Conservation (phyloP, 2,113 vertebrate genomes). For the Oncorhynchus mykiss region DNA sequence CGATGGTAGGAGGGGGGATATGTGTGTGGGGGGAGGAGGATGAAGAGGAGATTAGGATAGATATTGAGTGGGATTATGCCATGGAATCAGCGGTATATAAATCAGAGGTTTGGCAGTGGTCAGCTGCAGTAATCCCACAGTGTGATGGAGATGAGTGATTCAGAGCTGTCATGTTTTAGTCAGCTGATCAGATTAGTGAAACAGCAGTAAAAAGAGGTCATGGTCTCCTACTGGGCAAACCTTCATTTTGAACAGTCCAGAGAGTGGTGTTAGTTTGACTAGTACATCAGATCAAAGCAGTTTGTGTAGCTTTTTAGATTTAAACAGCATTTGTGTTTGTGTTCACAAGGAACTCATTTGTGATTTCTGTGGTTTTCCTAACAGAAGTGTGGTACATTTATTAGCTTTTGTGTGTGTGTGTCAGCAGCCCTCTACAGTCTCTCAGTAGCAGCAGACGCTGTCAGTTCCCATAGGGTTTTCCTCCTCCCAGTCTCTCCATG, state of each 20-base stretch:
- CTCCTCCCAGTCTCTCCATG: slow-evolving; percentile 26
- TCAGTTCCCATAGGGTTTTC: slow-evolving; percentile 18
- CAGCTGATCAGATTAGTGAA: neutral
- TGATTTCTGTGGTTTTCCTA: neutral
- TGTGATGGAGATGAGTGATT: neutral
- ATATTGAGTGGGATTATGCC: neutral
- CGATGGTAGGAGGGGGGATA: too few species aligned
- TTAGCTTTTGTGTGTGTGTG: neutral
- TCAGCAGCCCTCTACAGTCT: neutral
- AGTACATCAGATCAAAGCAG: neutral
- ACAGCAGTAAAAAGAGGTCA: neutral
- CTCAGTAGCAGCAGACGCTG: slow-evolving; percentile 13
- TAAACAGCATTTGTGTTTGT: neutral
- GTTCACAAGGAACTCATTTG: neutral
- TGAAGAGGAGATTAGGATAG: neutral
- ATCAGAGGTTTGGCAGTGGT: neutral
- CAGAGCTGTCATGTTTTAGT: neutral
- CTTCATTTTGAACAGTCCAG: too few species aligned
- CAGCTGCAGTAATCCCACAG: neutral
- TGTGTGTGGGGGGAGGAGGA: neutral
- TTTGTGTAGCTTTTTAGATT: neutral
- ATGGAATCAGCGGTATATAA: neutral
- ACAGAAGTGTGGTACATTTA: too few species aligned
- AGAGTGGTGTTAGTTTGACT: neutral
- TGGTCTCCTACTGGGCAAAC: neutral